Evolutionary conservation across 2,113 vertebrate genomes (phyloP), one percentile per base, ranked within the genome.

Genomic region (Bufo bufo): DNA sequence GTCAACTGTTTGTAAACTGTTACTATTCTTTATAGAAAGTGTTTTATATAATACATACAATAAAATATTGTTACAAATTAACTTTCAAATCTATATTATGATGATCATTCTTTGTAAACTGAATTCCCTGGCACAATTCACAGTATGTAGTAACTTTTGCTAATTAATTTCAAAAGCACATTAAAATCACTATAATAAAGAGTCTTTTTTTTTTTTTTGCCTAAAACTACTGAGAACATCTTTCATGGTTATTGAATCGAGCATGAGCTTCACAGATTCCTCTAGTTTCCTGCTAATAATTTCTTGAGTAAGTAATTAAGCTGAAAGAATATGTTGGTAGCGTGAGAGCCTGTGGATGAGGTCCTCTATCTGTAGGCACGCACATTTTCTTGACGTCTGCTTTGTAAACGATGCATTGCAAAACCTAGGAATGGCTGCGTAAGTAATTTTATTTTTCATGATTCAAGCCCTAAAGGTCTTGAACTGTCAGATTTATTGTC

Each of bases 401-500:
- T 89, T 90, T 88, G 90, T 91, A 91, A 92, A 93, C 91, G 90
- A 94, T 85, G 72, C 33, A 80, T 20, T 19, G 90, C 89, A 87
- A 91, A 93, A 92, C 78, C 90, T 79, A 91, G 90, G 90, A 95
- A 95, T 87, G 92, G 90, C 92, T 91, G 90, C 10, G 79, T 94
- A 95, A 95, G 92, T 94, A 93, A 94, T 94, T 93, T 93, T 94
- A 90, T 52, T 90, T 94, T 94, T 95, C 92, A 92, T 90, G 78
- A 94, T 93, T 93, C 90, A 90, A 92, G 92, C 90, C 91, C 91
- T 90, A 90, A 95, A 95, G 92, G 93, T 95, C 92, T 93, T 94
- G 93, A 95, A 93, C 93, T 95, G 92, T 94, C 93, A 94, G 93
- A 95, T 95, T 95, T 95, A 95, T 95, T 90, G 91, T 95, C 94